phyloP scores from a whole-genome alignment of 2,888 invertebrate species.

The Luperina nickerlii region DNA sequence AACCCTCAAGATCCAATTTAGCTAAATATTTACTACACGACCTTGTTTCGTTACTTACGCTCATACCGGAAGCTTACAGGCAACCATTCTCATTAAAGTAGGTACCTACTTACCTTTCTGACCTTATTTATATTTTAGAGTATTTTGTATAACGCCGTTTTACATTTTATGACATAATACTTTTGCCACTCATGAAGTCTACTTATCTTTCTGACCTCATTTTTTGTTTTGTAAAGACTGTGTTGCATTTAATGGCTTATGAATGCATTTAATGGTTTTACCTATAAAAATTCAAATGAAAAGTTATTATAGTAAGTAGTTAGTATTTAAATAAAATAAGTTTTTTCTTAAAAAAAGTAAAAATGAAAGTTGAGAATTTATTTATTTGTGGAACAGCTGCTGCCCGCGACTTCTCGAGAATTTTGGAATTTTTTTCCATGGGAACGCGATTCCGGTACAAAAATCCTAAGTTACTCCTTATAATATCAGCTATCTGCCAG shows the following conservation, averaged over 20 bases:
- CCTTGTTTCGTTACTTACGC: conserved; percentile 21
- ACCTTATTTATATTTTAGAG: background rate
- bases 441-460: too few relatives aligned
- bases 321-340: too few relatives aligned
- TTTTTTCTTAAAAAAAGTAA: too few relatives aligned
- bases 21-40: conserved; percentile 8
- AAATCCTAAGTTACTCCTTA: too few relatives aligned
- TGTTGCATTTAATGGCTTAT: background rate
- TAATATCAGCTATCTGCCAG: too few relatives aligned
- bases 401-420: background rate
- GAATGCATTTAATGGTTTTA: too few relatives aligned
- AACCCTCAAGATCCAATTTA: conserved; percentile 11
- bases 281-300: too few relatives aligned
- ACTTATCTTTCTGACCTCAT: background rate
- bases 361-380: background rate
- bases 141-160: background rate
- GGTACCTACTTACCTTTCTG: background rate
- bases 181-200: background rate
- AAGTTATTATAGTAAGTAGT: too few relatives aligned
- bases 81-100: conserved; percentile 13
- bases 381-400: background rate
- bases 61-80: conserved; percentile 18
- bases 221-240: background rate
- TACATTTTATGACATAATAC: background rate
- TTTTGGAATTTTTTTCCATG: too few relatives aligned